Evolutionary conservation across 2,888 invertebrate genomes (phyloP).

Genomic region (Neria commutata): DNA sequence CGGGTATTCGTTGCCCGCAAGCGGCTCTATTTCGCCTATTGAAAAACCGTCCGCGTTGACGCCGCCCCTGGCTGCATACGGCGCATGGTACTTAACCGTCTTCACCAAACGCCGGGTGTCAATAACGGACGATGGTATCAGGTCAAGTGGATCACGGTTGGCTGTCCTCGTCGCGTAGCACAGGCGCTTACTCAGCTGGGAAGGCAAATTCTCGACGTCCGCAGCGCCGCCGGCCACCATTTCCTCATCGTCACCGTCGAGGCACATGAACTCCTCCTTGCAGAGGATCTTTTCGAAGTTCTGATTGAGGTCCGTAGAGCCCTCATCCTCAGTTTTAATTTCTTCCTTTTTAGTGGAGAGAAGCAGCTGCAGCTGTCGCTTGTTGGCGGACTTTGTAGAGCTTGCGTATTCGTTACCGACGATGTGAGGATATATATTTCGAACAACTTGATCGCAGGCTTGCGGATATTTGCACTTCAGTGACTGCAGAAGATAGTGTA

Average conservation of each 20-base stretch:
- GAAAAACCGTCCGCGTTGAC: slow-evolving; percentile 23
- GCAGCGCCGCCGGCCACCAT: slow-evolving; percentile 37
- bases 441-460: slow-evolving; percentile 56
- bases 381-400: slow-evolving; percentile 40
- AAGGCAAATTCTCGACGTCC: slow-evolving; percentile 46
- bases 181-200: slow-evolving; percentile 41
- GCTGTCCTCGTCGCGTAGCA: slow-evolving; percentile 20
- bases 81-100: slow-evolving; percentile 43
- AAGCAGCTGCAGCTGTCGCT: slow-evolving; percentile 45
- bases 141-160: slow-evolving; percentile 51
- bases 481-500: slow-evolving; percentile 56
- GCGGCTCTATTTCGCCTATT: not conserved
- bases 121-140: slow-evolving; percentile 51
- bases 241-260: slow-evolving; percentile 56
- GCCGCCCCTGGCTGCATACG: slow-evolving; percentile 31
- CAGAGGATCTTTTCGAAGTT: slow-evolving; percentile 62
- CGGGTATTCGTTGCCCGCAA: slow-evolving; percentile 27
- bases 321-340: slow-evolving; percentile 42
- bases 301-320: slow-evolving; percentile 58
- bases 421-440: slow-evolving; percentile 47
- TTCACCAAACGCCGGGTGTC: slow-evolving; percentile 42
- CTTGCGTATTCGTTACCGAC: slow-evolving; percentile 39
- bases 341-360: slow-evolving; percentile 54
- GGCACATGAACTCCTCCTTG: slow-evolving; percentile 59
- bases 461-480: slow-evolving; percentile 58